Percentiles rank a stretch among this genome's conserved stretches.
Conservation (phyloP, 2,797 vertebrate genomes). For the Danionella dracula region DNA sequence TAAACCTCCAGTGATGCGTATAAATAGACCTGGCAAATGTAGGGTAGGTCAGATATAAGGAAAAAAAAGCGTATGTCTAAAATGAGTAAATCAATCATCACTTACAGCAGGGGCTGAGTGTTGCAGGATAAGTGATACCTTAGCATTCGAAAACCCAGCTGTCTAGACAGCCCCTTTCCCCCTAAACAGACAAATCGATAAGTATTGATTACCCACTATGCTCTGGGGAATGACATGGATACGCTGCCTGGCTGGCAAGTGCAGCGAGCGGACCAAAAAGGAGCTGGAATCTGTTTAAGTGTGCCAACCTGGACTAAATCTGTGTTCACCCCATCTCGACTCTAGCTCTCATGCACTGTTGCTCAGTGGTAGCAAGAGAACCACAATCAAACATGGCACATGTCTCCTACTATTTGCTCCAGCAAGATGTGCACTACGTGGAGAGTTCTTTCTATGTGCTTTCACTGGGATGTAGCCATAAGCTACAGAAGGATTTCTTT, state of each 20-base stretch:
- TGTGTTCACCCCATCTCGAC: slow-evolving; percentile 42
- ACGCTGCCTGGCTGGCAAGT: slow-evolving; percentile 36
- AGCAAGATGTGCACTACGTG: slow-evolving; percentile 17
- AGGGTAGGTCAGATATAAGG: slow-evolving; percentile 11
- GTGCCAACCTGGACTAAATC: slow-evolving; percentile 45
- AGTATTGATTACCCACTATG: slow-evolving; percentile 43
- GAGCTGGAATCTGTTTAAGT: slow-evolving; percentile 36
- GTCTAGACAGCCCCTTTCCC: slow-evolving; percentile 47
- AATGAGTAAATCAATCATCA: slow-evolving; percentile 45
- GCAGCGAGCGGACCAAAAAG: slow-evolving; percentile 37
- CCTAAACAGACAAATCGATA: slow-evolving; percentile 49
- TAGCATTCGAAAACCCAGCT: slow-evolving; percentile 39
- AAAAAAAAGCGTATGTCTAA: slow-evolving; percentile 17
- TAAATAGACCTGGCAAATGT: slow-evolving; percentile 31
- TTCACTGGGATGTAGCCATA: slow-evolving; percentile 14
- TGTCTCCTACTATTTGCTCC: slow-evolving; percentile 34
- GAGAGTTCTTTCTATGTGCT: slow-evolving; percentile 15
- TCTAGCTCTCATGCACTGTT: slow-evolving; percentile 18
- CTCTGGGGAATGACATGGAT: slow-evolving; percentile 43
- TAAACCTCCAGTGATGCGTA: not conserved
- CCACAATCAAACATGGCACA: slow-evolving; percentile 36
- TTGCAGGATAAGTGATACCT: slow-evolving; percentile 39
- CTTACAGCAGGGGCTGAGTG: slow-evolving; percentile 25
- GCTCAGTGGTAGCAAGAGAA: slow-evolving; percentile 16
- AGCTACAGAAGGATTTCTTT: not conserved